Percentiles rank a stretch among this genome's conserved stretches.
These are phyloP conservation scores for Chrysomallon squamiferum DNA, from an alignment of 1,140 invertebrate species.

Conservation along the genomic window DNA sequence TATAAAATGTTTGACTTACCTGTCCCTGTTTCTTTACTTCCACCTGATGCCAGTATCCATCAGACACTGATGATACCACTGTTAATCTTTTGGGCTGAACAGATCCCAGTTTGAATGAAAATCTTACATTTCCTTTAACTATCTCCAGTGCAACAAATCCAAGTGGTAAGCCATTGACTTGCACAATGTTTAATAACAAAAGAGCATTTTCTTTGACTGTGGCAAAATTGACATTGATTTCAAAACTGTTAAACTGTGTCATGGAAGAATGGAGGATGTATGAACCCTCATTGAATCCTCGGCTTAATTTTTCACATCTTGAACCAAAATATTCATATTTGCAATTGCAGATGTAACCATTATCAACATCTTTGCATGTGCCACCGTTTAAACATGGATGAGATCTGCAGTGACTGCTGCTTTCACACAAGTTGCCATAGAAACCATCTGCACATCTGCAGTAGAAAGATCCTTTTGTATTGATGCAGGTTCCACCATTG, in stretches of 20 bases:
- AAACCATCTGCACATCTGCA: slow-evolving; percentile 90
- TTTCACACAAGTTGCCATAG: slow-evolving; percentile 78
- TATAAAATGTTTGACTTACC: slow-evolving; percentile 32
- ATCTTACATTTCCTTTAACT: slow-evolving; percentile 79
- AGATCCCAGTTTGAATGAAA: slow-evolving; percentile 80
- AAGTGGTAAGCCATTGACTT: slow-evolving; percentile 67
- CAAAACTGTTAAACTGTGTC: slow-evolving; percentile 87
- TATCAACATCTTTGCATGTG: slow-evolving; percentile 79
- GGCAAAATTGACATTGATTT: slow-evolving; percentile 80
- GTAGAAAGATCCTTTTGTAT: slow-evolving; percentile 68
- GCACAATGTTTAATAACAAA: slow-evolving; percentile 88
- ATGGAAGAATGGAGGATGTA: slow-evolving; percentile 87
- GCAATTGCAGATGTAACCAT: slow-evolving; percentile 74
- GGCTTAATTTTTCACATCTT: slow-evolving; percentile 88
- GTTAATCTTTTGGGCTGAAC: slow-evolving; percentile 75
- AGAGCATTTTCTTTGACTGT: slow-evolving; percentile 86
- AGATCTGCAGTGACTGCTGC: slow-evolving; percentile 34
- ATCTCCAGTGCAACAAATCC: slow-evolving; percentile 93
- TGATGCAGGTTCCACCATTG: slow-evolving; percentile 58
- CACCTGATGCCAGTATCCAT: slow-evolving; percentile 90
- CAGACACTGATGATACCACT: slow-evolving; percentile 75
- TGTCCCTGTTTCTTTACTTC: slow-evolving; percentile 85
- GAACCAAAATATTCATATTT: slow-evolving; percentile 80
- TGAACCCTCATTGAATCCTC: slow-evolving; percentile 86
- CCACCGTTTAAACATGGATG: slow-evolving; percentile 64